Base-by-base conservation (phyloP, 1,140 invertebrate species). In the Chymomyza costata region DNA sequence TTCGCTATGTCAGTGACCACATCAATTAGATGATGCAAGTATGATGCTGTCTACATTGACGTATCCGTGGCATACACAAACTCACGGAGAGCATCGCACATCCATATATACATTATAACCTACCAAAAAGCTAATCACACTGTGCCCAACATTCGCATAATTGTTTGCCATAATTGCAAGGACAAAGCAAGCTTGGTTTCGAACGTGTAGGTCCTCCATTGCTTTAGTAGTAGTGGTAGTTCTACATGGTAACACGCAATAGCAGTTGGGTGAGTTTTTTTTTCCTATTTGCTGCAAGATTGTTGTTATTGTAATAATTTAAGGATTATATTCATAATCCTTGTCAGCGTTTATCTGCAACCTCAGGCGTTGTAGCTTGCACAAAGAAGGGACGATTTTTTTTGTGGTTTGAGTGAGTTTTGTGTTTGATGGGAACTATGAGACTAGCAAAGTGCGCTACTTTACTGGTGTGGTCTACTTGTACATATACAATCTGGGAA, bases 251-350 rank as follows among this genome's bases (percentile, higher is more conserved):
- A 73, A 67, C 71, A 78, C 71, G 44, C 69, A 69, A 76, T 61
- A 18, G n/a, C 55, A 63, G 71, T 80, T 80, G 47, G 31, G 61
- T 80, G 47, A 31, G 61, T 41, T 57, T 67, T 61, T 60, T 65
- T 65, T 65, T 65, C 39, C 51, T 40, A 54, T 64, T 64, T 76
- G 55, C 37, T n/a, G 53, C 49, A 41, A 59, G 55, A 34, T 57
- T 58, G 53, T 50, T 76, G 71, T 70, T 76, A 53, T 63, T 76
- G 71, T 63, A 64, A 80, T 80, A 78, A 78, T 78, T 78, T 80
- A 63, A 56, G 73, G 71, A 78, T 78, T 78, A 78, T 71, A 78
- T 80, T 78, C 73, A 71, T 80, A 78, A 78, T 73, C 68, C 65
- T 66, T 40, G 38, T 45, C 39, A 50, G 52, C 58, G 60, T 64